A percentile compares a stretch with the other conserved stretches of the same genome.
These are phyloP conservation scores for Trichopria drosophilae DNA, from an alignment of 2,888 invertebrate genomes.

Conservation along the genomic window DNA sequence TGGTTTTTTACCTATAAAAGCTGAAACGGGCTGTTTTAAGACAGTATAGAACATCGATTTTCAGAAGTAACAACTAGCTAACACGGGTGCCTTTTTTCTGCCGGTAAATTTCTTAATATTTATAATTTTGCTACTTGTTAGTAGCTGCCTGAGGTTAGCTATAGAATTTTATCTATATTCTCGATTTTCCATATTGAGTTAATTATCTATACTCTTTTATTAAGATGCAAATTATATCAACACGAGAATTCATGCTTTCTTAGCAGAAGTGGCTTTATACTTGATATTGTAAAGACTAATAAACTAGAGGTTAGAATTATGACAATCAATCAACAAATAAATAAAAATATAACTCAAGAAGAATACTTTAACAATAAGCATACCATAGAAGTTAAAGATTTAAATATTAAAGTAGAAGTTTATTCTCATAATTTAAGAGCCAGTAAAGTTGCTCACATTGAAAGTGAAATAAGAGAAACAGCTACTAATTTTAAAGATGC, in stretches of 20 bases:
- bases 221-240: conserved; percentile 15
- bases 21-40: no score
- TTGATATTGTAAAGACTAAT: conserved; percentile 18
- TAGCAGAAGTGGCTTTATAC: conserved; percentile 14
- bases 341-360: conserved; percentile 20
- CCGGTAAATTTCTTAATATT: no score
- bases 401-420: conserved; percentile 22
- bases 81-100: no score
- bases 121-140: no score
- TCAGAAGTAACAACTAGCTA: no score
- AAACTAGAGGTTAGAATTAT: conserved; percentile 19
- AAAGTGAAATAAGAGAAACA: conserved; percentile 24
- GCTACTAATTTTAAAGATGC: conserved; percentile 23
- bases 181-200: conserved; percentile 15
- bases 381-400: conserved; percentile 14
- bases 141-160: no score
- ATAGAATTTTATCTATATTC: conserved; percentile 11
- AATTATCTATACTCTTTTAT: conserved; percentile 17
- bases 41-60: no score
- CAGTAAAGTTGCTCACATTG: conserved; percentile 22
- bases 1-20: no score
- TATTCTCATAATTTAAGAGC: conserved; percentile 22
- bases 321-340: conserved; percentile 17
- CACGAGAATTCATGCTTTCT: conserved; percentile 13
- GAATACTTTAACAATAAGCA: conserved; percentile 19